Evolutionary conservation across 35 echinoderm and acorn worm genomes (phyloP).

Genomic region (Nesometra sesokonis): DNA sequence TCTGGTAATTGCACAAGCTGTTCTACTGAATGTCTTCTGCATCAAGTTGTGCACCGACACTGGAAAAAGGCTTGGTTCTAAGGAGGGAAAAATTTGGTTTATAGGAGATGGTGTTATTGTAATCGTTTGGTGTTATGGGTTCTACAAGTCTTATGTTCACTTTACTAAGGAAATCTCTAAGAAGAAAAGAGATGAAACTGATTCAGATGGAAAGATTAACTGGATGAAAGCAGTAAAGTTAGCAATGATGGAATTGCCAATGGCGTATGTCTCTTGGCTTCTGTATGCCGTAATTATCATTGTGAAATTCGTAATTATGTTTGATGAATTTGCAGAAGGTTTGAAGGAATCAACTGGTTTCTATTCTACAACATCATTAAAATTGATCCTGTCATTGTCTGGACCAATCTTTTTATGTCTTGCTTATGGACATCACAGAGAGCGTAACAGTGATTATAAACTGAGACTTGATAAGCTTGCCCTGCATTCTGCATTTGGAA

Average conservation of each 20-base stretch:
- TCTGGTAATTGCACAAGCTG: conserved; percentile 33
- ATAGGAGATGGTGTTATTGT: conserved; percentile 9
- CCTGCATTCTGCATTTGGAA: conserved; percentile 44
- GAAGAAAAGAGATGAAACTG: background rate
- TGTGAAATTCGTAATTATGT: conserved; percentile 52
- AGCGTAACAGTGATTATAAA: conserved; percentile 64
- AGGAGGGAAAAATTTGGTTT: conserved; percentile 23
- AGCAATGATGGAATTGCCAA: conserved; percentile 28
- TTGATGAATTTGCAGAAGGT: conserved; percentile 29
- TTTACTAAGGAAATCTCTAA: background rate
- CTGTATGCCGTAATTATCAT: conserved; percentile 47
- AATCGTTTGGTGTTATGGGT: conserved; percentile 16
- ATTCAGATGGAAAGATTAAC: background rate
- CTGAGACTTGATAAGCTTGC: conserved; percentile 61
- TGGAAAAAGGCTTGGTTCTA: conserved; percentile 15
- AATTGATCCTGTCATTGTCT: conserved; percentile 53
- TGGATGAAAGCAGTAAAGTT: background rate
- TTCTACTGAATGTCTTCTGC: conserved; percentile 38
- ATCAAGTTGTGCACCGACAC: conserved; percentile 27
- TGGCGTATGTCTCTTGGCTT: conserved; percentile 62
- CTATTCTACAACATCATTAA: conserved; percentile 44
- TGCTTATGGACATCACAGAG: conserved; percentile 53
- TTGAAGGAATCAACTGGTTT: background rate
- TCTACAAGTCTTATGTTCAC: background rate
- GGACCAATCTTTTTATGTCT: conserved; percentile 35